Percentiles rank a stretch among this genome's conserved stretches.
Evolutionary conservation across 2,113 vertebrate species (phyloP).

Genomic region (Calidris pygmaea): DNA sequence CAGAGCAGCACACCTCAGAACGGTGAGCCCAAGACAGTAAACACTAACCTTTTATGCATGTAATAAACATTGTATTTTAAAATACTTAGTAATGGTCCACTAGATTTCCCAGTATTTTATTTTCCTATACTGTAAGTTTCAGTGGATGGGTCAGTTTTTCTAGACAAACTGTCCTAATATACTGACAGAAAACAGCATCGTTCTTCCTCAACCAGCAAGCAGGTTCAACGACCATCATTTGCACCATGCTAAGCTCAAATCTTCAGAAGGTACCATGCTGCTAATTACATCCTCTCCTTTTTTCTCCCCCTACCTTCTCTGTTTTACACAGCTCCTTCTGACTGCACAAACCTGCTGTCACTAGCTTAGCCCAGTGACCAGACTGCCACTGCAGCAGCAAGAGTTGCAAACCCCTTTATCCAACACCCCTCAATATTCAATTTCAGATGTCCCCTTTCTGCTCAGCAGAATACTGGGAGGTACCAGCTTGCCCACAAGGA

Average conservation of each 20-base stretch:
- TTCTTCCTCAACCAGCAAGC: background rate
- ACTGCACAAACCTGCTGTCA: background rate
- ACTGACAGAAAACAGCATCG: background rate
- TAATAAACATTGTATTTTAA: background rate
- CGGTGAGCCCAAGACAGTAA: background rate
- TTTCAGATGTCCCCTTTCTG: background rate
- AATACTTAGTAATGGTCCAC: background rate
- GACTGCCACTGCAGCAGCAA: background rate
- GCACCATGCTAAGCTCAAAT: background rate
- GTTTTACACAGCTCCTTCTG: background rate
- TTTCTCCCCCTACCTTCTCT: accelerated
- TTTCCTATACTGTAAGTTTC: background rate
- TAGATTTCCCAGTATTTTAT: background rate
- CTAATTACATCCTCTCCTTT: accelerated
- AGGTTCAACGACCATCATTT: background rate
- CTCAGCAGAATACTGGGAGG: background rate
- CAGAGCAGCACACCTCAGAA: background rate
- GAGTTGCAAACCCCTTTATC: accelerated
- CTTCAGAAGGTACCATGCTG: background rate
- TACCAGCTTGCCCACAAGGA: background rate
- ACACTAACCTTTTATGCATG: background rate
- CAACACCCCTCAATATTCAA: background rate
- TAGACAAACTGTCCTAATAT: background rate
- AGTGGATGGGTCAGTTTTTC: background rate
- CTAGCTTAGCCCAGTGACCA: background rate